Conservation (phyloP, 1,140 invertebrate genomes). For the Bombus impatiens region DNA sequence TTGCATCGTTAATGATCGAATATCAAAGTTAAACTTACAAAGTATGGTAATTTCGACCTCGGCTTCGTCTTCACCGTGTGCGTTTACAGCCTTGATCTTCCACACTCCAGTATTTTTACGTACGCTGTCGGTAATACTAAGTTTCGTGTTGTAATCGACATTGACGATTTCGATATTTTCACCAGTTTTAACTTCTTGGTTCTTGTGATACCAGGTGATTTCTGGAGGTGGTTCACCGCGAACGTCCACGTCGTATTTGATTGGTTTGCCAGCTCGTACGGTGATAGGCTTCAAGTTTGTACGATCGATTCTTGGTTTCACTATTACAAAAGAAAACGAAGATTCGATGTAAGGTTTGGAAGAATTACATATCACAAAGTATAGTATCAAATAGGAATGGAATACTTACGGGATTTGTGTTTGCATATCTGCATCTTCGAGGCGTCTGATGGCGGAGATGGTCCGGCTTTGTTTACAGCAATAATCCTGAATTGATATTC, state of each 20-base stretch:
- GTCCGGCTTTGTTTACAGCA: conserved; percentile 98
- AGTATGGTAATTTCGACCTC: conserved; percentile 96
- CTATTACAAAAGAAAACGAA: conserved; percentile 78
- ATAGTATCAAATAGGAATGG: neutral
- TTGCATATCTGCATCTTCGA: conserved; percentile 96
- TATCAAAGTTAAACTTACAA: conserved; percentile 82
- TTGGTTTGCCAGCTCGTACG: conserved; percentile 94
- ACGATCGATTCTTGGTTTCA: conserved; percentile 98
- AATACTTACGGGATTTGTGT: conserved; percentile 91
- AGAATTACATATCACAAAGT: neutral
- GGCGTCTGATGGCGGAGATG: conserved; percentile 95
- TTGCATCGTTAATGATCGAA: too few species aligned
- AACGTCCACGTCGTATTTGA: conserved; percentile 97
- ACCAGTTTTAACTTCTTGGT: conserved; percentile 83
- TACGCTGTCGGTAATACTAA: conserved; percentile 92
- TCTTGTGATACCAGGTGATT: conserved; percentile 91
- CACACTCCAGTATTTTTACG: conserved; percentile 94
- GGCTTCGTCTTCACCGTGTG: conserved; percentile 96
- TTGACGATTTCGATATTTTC: conserved; percentile 93
- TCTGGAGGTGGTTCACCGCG: conserved; percentile 97
- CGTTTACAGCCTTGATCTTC: conserved; percentile 95
- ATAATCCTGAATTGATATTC: conserved; percentile 98
- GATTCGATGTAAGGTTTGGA: neutral
- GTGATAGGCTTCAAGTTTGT: conserved; percentile 96
- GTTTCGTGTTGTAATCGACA: conserved; percentile 96